These are phyloP conservation scores for Caranx melampygus DNA, from an alignment of 2,113 vertebrate species.

Conservation along the genomic window DNA sequence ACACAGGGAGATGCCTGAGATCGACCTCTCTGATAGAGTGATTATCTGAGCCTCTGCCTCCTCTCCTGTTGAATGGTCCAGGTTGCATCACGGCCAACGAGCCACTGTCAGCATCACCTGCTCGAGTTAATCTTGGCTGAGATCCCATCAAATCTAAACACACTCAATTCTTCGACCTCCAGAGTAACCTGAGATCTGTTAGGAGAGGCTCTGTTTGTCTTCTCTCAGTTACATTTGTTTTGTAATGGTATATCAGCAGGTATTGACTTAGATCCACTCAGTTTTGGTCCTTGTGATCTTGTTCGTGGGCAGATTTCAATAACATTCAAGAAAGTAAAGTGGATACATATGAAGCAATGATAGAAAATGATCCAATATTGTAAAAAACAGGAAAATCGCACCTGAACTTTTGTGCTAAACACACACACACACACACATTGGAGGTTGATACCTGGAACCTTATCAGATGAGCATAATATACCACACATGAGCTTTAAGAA, in stretches of 20 bases:
- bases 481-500: not conserved
- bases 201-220: conserved; percentile 51
- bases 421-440: too few relatives aligned
- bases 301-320: conserved; percentile 32
- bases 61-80: conserved; percentile 6
- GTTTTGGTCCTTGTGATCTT: conserved; percentile 16
- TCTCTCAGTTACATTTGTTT: conserved; percentile 65
- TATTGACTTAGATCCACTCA: conserved; percentile 60
- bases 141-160: conserved; percentile 39
- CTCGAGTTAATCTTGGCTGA: conserved; percentile 62
- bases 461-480: not conserved
- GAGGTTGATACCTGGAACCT: not conserved
- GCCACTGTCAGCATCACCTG: conserved; percentile 63
- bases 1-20: not conserved
- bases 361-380: not conserved
- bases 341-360: conserved; percentile 16
- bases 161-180: conserved; percentile 35
- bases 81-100: conserved; percentile 42
- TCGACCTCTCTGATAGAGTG: not conserved
- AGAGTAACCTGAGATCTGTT: conserved; percentile 44
- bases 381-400: not conserved
- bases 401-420: not conserved
- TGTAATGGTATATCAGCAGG: conserved; percentile 47
- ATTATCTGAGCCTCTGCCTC: conserved; percentile 8
- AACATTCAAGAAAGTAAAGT: conserved; percentile 38